Evolutionary conservation across 2,888 invertebrate species (phyloP).

Genomic region (Drosophila rellima): DNA sequence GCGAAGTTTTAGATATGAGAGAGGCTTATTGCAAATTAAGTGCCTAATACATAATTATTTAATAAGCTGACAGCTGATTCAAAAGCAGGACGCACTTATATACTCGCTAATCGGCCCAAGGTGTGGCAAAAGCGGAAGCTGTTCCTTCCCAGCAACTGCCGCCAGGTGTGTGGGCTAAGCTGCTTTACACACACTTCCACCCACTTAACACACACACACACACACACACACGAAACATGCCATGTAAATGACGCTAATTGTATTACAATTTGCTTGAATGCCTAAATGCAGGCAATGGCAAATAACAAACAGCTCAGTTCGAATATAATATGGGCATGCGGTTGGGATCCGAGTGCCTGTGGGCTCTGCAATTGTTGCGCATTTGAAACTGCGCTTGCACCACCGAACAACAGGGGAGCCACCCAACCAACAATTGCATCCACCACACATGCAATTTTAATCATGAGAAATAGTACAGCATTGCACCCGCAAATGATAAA

Average conservation of each 20-base stretch:
- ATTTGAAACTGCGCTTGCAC: conserved; percentile 20
- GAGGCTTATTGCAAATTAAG: conserved; percentile 33
- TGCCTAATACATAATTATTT: conserved; percentile 68
- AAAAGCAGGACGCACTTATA: conserved; percentile 37
- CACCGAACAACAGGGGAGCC: conserved; percentile 17
- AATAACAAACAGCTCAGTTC: conserved; percentile 76
- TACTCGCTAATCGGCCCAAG: background rate
- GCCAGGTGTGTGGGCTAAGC: conserved; percentile 59
- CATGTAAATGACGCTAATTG: conserved; percentile 80
- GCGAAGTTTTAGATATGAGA: conserved; percentile 6
- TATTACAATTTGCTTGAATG: conserved; percentile 80
- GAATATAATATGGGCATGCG: conserved; percentile 49
- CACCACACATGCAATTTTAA: conserved; percentile 63
- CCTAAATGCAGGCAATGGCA: conserved; percentile 70
- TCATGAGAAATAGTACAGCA: conserved; percentile 53
- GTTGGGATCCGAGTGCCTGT: conserved; percentile 7
- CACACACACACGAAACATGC: conserved; percentile 35
- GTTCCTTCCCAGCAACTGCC: conserved; percentile 15
- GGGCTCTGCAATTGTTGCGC: conserved; percentile 53
- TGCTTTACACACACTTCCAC: conserved; percentile 35
- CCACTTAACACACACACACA: conserved; percentile 13
- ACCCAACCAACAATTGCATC: conserved; percentile 43
- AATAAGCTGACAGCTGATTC: conserved; percentile 76
- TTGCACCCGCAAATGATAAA: conserved; percentile 40
- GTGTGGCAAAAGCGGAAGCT: conserved; percentile 4